phyloP scores from a whole-genome alignment of 2,888 invertebrate genomes.

The Sinelater perroti region DNA sequence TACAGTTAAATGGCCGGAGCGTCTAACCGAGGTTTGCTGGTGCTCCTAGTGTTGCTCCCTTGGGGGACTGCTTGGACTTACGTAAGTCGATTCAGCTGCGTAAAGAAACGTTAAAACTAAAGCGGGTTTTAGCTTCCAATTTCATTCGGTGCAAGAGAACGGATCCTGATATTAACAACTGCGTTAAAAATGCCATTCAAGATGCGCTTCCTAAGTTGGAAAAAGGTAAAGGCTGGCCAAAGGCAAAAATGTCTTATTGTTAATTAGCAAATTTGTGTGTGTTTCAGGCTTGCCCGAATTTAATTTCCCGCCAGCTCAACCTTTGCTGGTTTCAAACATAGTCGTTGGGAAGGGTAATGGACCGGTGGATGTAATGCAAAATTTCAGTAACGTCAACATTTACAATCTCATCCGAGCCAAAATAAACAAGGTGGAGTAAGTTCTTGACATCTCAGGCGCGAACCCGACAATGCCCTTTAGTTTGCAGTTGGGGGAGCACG shows the following conservation, averaged over 20 bases:
- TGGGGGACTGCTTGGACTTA: not conserved
- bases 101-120: not conserved
- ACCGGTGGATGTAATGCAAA: constrained; percentile 73
- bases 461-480: no score
- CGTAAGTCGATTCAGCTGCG: not conserved
- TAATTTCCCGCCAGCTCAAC: constrained; percentile 62
- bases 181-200: constrained; percentile 66
- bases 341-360: constrained; percentile 62
- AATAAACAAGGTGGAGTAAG: constrained; percentile 67
- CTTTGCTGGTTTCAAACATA: constrained; percentile 57
- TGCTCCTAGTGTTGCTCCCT: not conserved
- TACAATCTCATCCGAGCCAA: constrained; percentile 71
- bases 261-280: no score
- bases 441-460: no score
- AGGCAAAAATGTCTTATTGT: not conserved
- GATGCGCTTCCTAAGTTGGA: constrained; percentile 59
- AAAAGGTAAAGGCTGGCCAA: constrained; percentile 13
- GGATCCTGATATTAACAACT: constrained; percentile 66
- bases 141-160: constrained; percentile 64
- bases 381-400: constrained; percentile 72
- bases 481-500: no score
- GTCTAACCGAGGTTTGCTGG: not conserved
- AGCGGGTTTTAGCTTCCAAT: constrained; percentile 48
- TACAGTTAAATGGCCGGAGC: not conserved
- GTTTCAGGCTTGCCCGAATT: not conserved